Evolutionary conservation across 2,113 vertebrate genomes (phyloP).

Genomic region (Ia io): DNA sequence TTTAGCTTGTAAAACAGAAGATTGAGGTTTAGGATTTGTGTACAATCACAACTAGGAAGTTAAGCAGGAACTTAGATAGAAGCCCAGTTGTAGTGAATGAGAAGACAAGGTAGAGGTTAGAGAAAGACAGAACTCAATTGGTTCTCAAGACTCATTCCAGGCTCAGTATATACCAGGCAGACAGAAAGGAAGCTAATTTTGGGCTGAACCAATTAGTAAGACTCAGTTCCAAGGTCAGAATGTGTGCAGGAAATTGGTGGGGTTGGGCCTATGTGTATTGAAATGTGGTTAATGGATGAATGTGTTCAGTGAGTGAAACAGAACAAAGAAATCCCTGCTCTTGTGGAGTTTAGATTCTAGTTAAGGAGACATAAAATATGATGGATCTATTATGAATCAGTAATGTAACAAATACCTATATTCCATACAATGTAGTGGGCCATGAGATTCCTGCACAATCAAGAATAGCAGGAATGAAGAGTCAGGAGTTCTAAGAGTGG

Average conservation of each 20-base stretch:
- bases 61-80: background rate
- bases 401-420: background rate
- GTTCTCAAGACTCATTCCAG: background rate
- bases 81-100: background rate
- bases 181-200: background rate
- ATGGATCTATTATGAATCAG: background rate
- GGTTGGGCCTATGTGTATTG: background rate
- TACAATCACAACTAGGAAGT: background rate
- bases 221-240: background rate
- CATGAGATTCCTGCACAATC: background rate
- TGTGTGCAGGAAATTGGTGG: background rate
- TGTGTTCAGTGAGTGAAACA: background rate
- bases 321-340: background rate
- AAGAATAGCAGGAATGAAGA: background rate
- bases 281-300: background rate
- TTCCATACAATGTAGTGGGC: background rate
- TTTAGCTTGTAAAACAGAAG: background rate
- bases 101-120: background rate
- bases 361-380: background rate
- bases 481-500: background rate
- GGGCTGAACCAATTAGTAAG: background rate
- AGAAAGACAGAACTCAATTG: background rate
- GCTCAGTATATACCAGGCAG: background rate
- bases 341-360: background rate
- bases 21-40: background rate